Base-by-base conservation (phyloP, 2,113 vertebrate genomes). In the Patagioenas fasciata region DNA sequence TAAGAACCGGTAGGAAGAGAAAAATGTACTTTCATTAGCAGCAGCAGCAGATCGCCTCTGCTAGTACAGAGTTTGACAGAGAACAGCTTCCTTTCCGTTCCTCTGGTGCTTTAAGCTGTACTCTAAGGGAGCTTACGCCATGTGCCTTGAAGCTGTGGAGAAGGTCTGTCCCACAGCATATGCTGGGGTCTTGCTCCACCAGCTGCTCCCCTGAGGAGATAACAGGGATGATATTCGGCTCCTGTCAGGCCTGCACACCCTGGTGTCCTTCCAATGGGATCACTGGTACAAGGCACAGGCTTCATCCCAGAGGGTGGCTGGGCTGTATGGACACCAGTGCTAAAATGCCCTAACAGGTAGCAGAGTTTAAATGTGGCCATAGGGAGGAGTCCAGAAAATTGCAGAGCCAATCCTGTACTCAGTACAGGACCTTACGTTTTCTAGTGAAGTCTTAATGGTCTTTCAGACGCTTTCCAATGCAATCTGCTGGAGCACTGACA, bases 41-140 rank as follows among this genome's bases (percentile, higher is more conserved):
- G 42, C 56, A 87, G 51, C 50, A 58, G 38, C 36, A 58, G 31
- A 24, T 26, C 61, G 16, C 14, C n/a, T 79, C 32, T 85, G 18
- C 17, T 31, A 36, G 34, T 5, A 5, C 0, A 0, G 19, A 48
- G 5, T 36, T 12, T 42, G 38, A 28, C 25, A 67, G 34, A 1
- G 7, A 62, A 21, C 34, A 47, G 15, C 10, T 69, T 60, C 31
- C n/a, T 62, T 51, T 73, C 23, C 38, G 15, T 31, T 38, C 28
- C 29, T 36, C 8, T 21, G 32, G 24, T 64, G 13, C 36, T 73
- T 73, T 38, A 62, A 61, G 56, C 40, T 62, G 31, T 57, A 6
- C 19, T 47, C 5, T 23, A 44, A 40, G 26, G 42, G 6, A 42
- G 11, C 17, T 24, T 57, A 11, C 1, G 2, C 51, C 10, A 1